These are phyloP conservation scores for Mechanitis mazaeus DNA, from an alignment of 2,888 invertebrate genomes.

Conservation along the genomic window DNA sequence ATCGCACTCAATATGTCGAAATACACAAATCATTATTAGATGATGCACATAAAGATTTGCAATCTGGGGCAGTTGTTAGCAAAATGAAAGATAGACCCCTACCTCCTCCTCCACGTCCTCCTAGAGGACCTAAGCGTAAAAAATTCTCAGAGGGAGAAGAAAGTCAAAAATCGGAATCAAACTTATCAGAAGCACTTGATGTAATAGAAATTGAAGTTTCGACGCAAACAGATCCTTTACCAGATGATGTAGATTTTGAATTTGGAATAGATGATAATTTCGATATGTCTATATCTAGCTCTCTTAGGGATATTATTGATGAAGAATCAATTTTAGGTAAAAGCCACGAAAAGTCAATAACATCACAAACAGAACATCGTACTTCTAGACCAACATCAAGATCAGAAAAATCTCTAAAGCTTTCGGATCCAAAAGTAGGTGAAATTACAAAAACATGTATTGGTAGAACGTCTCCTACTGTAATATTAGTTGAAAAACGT, in stretches of 20 bases:
- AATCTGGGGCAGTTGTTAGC: conserved; percentile 85
- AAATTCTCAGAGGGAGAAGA: conserved; percentile 37
- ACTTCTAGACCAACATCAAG: conserved; percentile 74
- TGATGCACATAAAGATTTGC: conserved; percentile 78
- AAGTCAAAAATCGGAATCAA: conserved; percentile 30
- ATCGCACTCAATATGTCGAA: conserved; percentile 78
- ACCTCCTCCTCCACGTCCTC: conserved; percentile 91
- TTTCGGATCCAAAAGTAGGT: conserved; percentile 74
- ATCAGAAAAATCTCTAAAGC: conserved; percentile 75
- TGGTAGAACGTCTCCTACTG: conserved; percentile 78
- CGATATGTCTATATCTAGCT: conserved; percentile 68
- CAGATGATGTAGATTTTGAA: conserved; percentile 85
- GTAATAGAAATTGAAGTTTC: conserved; percentile 84
- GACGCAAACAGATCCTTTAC: conserved; percentile 90
- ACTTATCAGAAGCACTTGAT: conserved; percentile 43
- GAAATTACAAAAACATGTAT: conserved; percentile 73
- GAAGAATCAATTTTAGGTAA: conserved; percentile 74
- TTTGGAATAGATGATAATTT: conserved; percentile 69
- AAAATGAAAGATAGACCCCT: conserved; percentile 91
- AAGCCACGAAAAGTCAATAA: conserved; percentile 60
- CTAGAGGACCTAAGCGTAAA: conserved; percentile 77
- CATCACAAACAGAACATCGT: conserved; percentile 53
- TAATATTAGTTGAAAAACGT: conserved; percentile 77
- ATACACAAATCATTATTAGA: conserved; percentile 77
- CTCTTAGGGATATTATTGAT: conserved; percentile 63